A percentile compares a stretch with the other conserved stretches of the same genome.
phyloP scores from a whole-genome alignment of 2,113 vertebrate genomes.

The Elephantulus edwardii region DNA sequence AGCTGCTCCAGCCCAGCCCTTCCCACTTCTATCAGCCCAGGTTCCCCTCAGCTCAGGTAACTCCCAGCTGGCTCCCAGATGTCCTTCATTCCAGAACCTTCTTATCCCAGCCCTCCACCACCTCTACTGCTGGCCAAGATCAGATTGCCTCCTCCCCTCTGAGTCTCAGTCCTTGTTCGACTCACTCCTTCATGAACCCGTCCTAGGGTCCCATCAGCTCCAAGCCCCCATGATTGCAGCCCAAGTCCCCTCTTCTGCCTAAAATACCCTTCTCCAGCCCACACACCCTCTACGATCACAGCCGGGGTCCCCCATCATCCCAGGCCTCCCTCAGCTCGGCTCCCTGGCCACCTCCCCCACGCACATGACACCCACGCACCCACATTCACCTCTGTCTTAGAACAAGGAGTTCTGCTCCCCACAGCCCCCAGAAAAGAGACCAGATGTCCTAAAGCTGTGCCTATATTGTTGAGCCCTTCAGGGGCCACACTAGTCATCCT shows the following conservation, averaged over 20 bases:
- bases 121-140: too few relatives aligned
- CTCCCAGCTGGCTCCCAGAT: too few relatives aligned
- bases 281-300: not conserved
- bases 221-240: too few relatives aligned
- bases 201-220: not conserved
- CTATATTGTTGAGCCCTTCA: slow-evolving; percentile 50
- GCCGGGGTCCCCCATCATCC: not conserved
- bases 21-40: not conserved
- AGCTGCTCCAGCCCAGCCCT: too few relatives aligned
- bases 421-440: not conserved
- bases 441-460: fast-evolving
- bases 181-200: too few relatives aligned
- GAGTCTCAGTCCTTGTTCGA: too few relatives aligned
- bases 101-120: too few relatives aligned
- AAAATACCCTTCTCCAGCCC: not conserved
- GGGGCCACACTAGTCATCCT: slow-evolving; percentile 16
- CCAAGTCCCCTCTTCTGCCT: not conserved
- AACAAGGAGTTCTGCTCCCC: not conserved
- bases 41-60: too few relatives aligned
- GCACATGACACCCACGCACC: too few relatives aligned
- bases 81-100: too few relatives aligned
- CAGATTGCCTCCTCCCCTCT: too few relatives aligned
- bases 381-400: too few relatives aligned
- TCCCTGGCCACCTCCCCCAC: not conserved
- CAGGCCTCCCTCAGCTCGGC: not conserved